A percentile compares a stretch with the other conserved stretches of the same genome.
These are phyloP conservation scores for Trichonephila inaurata DNA, from an alignment of 1,140 invertebrate species.

Conservation along the genomic window DNA sequence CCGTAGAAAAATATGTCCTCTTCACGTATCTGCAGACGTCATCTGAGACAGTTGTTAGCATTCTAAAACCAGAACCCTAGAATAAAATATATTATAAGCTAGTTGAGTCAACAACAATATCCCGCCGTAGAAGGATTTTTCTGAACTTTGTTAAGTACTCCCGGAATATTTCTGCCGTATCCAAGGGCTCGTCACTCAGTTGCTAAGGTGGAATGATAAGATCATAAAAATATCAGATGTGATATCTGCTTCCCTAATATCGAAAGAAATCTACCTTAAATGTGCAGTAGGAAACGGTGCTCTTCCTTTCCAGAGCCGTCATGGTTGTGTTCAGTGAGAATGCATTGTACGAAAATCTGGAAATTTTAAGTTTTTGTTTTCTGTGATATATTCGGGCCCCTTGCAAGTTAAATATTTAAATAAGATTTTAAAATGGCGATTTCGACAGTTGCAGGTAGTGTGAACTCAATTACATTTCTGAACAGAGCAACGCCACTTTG, in stretches of 20 bases:
- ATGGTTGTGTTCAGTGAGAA: neutral
- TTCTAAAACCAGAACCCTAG: neutral
- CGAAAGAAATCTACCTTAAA: neutral
- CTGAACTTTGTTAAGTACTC: neutral
- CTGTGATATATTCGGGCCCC: too few species aligned
- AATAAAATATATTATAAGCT: neutral
- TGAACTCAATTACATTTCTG: neutral
- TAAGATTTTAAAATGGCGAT: too few species aligned
- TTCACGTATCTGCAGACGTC: neutral
- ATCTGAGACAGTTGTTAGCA: neutral
- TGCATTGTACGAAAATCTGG: neutral
- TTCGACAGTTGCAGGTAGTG: too few species aligned
- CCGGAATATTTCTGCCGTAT: neutral
- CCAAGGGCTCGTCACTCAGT: slow-evolving; percentile 8
- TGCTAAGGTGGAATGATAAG: slow-evolving; percentile 55
- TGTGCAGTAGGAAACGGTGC: neutral
- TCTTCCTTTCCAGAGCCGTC: neutral
- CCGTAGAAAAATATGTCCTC: neutral
- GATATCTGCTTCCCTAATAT: neutral
- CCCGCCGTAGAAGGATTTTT: neutral
- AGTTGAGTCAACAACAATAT: slow-evolving; percentile 13
- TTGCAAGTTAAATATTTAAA: too few species aligned
- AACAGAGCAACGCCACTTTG: neutral
- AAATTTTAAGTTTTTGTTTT: neutral
- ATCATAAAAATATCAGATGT: neutral